These are phyloP conservation scores for Cacoxenus indagator DNA, from an alignment of 2,888 invertebrate species.

Conservation along the genomic window DNA sequence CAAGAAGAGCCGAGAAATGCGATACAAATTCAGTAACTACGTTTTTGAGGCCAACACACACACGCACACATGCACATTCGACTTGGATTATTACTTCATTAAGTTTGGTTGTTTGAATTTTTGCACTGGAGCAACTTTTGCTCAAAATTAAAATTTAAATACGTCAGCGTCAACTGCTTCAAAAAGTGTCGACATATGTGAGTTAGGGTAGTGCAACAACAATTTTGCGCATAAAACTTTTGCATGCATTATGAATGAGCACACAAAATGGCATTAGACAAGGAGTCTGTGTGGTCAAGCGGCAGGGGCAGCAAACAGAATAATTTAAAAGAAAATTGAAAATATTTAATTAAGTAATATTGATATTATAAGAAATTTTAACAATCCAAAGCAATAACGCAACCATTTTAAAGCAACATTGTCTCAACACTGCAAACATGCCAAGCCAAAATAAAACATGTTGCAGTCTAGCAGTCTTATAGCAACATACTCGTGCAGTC, in stretches of 20 bases:
- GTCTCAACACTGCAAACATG: not conserved
- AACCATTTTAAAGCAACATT: too few relatives aligned
- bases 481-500: constrained; percentile 40
- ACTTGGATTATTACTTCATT: not conserved
- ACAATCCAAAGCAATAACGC: too few relatives aligned
- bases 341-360: too few relatives aligned
- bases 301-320: too few relatives aligned
- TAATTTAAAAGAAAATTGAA: too few relatives aligned
- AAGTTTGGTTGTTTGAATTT: not conserved
- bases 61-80: not conserved
- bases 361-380: too few relatives aligned
- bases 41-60: too few relatives aligned
- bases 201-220: too few relatives aligned
- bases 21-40: too few relatives aligned
- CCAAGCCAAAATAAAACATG: not conserved
- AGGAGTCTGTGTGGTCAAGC: too few relatives aligned
- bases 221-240: not conserved
- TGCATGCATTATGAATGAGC: not conserved
- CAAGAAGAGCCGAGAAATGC: too few relatives aligned
- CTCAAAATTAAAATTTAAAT: not conserved
- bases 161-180: not conserved
- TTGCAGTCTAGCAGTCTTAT: not conserved
- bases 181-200: not conserved
- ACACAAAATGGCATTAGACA: too few relatives aligned
- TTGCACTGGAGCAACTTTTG: not conserved